Evolutionary conservation across 2,888 invertebrate genomes (phyloP), one percentile per base, ranked within the genome.

Genomic region (Ectobius pallidus): DNA sequence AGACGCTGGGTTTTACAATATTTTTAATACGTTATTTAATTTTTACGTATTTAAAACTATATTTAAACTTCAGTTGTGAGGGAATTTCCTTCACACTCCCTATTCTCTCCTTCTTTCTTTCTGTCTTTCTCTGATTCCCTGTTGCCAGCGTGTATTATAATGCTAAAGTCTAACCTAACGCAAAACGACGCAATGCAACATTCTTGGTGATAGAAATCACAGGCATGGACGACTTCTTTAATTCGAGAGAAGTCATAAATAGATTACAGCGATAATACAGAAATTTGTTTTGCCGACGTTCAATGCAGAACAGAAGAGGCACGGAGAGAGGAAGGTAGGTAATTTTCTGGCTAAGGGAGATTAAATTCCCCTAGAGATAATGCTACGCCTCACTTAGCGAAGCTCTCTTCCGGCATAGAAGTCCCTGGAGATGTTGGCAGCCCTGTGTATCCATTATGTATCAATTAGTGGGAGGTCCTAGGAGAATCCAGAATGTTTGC

Each of bases 361-460:
- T 58, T 58, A 58, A 14, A 58, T 58, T 58, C 58, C 58, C 58
- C 18, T 58, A 58, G 16, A 58, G 58, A 58, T 30, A 30, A 55
- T 25, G 58, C 32, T 58, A 14, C 58, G 58, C 58, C 58, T 58
- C 58, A 58, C 58, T 58, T 58, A 58, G 58, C 32, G 58, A 30
- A 58, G 4, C 32, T 30, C 58, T 32, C 58, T 58, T 58, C 58
- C 58, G 58, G 32, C 58, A 14, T 30, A 30, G 32, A 30, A 32
- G 3, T 58, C 58, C 58, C 44, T 9, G 44, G 65, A 65, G 65
- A 65, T 46, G 58, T 58, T 58, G 65, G 44, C 65, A 46, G 44
- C 65, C 65, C 65, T 65, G 27, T 34, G 30, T 65, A 44, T 65
- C 65, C 65, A 65, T 65, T 65, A 65, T 65, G 46, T 65, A 65